Evolutionary conservation across 1,140 invertebrate genomes (phyloP), one percentile per base, ranked within the genome.

Genomic region (Atopsyche davidsoni): DNA sequence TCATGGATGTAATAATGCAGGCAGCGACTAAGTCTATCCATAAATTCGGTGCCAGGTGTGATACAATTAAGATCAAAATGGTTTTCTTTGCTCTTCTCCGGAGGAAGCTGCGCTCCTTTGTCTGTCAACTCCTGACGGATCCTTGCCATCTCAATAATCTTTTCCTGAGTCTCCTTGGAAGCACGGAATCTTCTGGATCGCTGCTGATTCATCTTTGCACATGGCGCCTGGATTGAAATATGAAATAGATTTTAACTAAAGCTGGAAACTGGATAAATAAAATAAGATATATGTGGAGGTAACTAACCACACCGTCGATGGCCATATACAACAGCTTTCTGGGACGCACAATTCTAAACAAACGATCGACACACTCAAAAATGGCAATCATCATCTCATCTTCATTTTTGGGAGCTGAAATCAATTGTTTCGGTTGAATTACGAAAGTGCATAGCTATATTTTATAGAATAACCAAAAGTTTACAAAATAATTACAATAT

Each of bases 381-480:
- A 99, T 99, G 17, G 93, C 89, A 40, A 96, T 79, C 94, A 99
- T 99, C 96, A 99, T 99, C 75, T 99, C 97, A 66, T 98, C 95
- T 69, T 99, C 96, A 76, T 95, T 91, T 74, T 93, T 94, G 1
- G 97, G 97, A 1, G 96, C 88, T 23, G 36, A 73, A 70, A 63
- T 50, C 16, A 39, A 4, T 39, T 16, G 2, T 34, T 34, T 16
- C 3, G 32, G 16, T 34, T 3, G 16, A 3, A 2, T 34, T 16
- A 7, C n/a, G 3, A 16, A 34, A 13, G n/a, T 28, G n/a, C 7
- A 16, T 34, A 34, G 3, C 16, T 34, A 34, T 34, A n/a, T n/a
- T n/a, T n/a, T n/a, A n/a, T n/a, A n/a, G n/a, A n/a, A n/a, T n/a
- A n/a, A n/a, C n/a, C n/a, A n/a, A n/a, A n/a, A n/a, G n/a, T n/a